Percentiles rank a stretch among this genome's conserved stretches.
Conservation (phyloP, 2,113 vertebrate species). For the Lepus europaeus region DNA sequence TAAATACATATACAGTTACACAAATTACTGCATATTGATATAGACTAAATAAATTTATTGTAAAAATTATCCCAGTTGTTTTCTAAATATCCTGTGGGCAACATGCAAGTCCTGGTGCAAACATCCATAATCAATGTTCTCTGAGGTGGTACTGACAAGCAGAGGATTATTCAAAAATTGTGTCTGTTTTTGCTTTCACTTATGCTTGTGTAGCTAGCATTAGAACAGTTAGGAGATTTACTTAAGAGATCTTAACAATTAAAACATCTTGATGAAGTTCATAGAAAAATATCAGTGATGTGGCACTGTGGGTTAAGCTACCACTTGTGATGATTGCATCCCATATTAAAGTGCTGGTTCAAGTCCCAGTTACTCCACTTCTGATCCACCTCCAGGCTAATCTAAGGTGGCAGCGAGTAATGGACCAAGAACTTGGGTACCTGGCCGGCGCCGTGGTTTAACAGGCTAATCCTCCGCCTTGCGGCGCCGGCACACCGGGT, state of each 20-base stretch:
- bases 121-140: background rate
- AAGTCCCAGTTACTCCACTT: no score
- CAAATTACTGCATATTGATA: background rate
- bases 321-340: no score
- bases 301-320: no score
- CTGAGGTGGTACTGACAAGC: background rate
- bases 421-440: no score
- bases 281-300: background rate
- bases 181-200: constrained; percentile 8
- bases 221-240: background rate
- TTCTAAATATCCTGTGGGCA: background rate
- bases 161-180: background rate
- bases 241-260: constrained; percentile 6
- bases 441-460: no score
- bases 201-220: background rate
- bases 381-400: no score
- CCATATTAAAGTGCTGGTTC: no score
- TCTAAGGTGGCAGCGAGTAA: no score
- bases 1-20: background rate
- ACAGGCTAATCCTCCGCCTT: no score
- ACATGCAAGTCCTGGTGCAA: background rate
- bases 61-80: background rate
- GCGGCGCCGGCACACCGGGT: no score
- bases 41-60: background rate
- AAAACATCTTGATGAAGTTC: constrained; percentile 23